phyloP scores from a whole-genome alignment of 2,113 vertebrate species.

The Ciconia stormi region DNA sequence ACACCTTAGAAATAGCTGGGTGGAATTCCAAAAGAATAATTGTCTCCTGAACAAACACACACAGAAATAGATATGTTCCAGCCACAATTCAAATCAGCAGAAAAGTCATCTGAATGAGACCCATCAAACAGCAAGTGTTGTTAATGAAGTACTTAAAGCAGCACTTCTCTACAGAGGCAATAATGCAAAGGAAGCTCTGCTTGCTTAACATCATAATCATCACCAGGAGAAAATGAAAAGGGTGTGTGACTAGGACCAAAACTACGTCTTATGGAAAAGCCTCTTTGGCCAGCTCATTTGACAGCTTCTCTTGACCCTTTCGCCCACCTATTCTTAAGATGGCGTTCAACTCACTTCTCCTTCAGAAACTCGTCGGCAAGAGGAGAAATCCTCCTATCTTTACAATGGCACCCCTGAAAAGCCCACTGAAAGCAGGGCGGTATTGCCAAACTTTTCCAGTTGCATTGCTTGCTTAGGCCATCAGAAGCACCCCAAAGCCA shows the following conservation, averaged over 20 bases:
- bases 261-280: neutral
- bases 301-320: neutral
- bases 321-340: neutral
- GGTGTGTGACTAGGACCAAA: neutral
- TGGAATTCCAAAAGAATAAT: neutral
- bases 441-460: neutral
- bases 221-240: neutral
- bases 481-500: neutral
- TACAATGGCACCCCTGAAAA: neutral
- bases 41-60: neutral
- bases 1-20: neutral
- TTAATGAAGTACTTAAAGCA: neutral
- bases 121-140: neutral
- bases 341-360: neutral
- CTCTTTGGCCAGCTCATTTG: neutral
- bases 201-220: neutral
- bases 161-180: neutral
- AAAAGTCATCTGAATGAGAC: neutral
- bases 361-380: neutral
- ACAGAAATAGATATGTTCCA: neutral
- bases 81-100: neutral
- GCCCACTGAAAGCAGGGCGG: neutral
- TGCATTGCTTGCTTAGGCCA: neutral
- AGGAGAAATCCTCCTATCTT: neutral
- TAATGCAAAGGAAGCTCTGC: neutral